Evolutionary conservation across 2,113 vertebrate species (phyloP).

Genomic region (Megaceryle torquata): DNA sequence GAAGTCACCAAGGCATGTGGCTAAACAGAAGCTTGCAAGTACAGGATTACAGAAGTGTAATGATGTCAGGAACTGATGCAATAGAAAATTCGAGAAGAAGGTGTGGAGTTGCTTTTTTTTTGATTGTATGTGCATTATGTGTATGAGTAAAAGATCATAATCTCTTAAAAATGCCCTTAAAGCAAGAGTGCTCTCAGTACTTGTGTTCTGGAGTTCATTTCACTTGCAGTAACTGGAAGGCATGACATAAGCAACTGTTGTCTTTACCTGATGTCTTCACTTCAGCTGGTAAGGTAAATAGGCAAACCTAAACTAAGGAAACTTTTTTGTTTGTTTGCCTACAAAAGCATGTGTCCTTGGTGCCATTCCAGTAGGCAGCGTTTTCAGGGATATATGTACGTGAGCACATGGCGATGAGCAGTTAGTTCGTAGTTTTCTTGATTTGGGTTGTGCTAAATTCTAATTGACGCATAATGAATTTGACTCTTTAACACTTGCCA

Average conservation of each 20-base stretch:
- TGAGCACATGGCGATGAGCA: background rate
- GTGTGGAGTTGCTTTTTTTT: background rate
- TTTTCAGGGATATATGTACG: background rate
- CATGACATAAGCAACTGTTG: background rate
- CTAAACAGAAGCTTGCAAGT: background rate
- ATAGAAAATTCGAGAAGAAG: background rate
- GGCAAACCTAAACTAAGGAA: background rate
- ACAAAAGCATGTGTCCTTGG: background rate
- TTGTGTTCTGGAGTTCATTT: background rate
- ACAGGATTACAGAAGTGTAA: background rate
- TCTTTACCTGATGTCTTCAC: background rate
- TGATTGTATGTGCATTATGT: accelerated
- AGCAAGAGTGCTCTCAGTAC: background rate
- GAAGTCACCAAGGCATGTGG: background rate
- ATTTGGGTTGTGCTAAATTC: background rate
- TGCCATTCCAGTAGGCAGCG: background rate
- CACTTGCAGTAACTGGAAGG: background rate
- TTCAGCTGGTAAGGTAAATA: background rate
- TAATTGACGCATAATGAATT: background rate
- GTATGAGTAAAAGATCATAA: background rate
- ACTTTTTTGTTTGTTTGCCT: background rate
- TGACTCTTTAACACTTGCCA: background rate
- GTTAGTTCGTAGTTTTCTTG: background rate
- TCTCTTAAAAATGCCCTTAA: background rate
- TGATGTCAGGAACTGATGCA: background rate